Evolutionary conservation across 2,888 invertebrate genomes (phyloP).

Genomic region (Glyphotaelius pellucidus): DNA sequence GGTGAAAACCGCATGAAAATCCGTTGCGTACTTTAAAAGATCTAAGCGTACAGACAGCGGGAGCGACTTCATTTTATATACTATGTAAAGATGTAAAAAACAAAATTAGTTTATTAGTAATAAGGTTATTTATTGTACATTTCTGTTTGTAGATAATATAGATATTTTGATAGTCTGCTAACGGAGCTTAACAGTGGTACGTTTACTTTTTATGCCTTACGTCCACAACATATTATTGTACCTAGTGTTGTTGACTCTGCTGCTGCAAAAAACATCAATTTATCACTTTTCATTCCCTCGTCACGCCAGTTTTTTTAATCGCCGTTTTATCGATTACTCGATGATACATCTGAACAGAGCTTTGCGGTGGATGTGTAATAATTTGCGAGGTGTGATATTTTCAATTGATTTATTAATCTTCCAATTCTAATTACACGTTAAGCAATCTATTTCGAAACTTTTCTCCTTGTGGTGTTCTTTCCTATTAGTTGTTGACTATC

Average conservation of each 20-base stretch:
- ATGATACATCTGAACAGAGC: background rate
- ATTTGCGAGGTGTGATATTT: background rate
- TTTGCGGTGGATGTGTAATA: background rate
- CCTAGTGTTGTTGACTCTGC: background rate
- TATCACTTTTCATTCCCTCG: background rate
- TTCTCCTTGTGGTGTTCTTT: no score
- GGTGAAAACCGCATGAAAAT: no score
- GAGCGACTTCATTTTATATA: no score
- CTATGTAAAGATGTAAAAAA: no score
- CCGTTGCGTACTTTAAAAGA: no score
- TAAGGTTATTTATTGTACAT: no score
- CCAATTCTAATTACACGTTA: no score
- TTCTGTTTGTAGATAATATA: no score
- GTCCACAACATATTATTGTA: background rate
- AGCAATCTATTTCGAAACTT: no score
- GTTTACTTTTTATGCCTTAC: background rate
- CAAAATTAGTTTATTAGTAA: no score
- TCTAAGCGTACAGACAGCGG: no score
- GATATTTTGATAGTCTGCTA: background rate
- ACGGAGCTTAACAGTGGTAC: background rate
- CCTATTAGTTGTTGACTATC: no score
- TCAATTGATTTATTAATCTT: background rate
- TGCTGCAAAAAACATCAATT: background rate
- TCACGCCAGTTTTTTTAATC: background rate
- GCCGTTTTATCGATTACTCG: background rate